These are phyloP conservation scores for Slavum lentiscoides DNA, from an alignment of 2,888 invertebrate species.

Conservation along the genomic window DNA sequence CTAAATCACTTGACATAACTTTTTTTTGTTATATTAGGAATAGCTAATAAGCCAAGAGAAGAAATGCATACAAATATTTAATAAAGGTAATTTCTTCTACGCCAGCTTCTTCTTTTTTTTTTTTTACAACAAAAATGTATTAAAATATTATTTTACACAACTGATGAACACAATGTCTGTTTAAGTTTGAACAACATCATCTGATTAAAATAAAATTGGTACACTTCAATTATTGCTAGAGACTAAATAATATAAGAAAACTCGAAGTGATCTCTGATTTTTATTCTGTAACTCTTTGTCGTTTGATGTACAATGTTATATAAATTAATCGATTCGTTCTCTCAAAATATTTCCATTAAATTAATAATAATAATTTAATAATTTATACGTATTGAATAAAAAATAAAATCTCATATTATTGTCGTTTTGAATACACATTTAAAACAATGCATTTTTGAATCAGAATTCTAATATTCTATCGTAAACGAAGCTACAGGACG, in stretches of 20 bases:
- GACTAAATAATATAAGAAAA: no score
- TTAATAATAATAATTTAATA: neutral
- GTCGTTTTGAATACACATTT: neutral
- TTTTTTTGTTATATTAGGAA: neutral
- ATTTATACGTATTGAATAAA: neutral
- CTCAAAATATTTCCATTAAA: neutral
- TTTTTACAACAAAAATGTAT: neutral
- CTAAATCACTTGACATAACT: constrained; percentile 13
- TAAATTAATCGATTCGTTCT: neutral
- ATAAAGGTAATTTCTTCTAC: neutral
- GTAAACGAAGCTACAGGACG: no score
- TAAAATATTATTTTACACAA: neutral
- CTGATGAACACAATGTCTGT: neutral
- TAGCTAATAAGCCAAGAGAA: neutral
- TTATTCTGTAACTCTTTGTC: no score
- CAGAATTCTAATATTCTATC: neutral
- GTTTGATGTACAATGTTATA: neutral
- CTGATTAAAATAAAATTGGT: neutral
- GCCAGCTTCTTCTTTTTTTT: neutral
- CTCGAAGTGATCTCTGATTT: no score
- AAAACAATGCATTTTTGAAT: neutral
- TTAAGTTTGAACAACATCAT: neutral
- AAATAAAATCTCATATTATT: neutral
- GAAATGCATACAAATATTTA: neutral
- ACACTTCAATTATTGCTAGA: neutral